These are phyloP conservation scores for Trachelipus rathkii DNA, from an alignment of 1,140 invertebrate genomes.

Conservation along the genomic window DNA sequence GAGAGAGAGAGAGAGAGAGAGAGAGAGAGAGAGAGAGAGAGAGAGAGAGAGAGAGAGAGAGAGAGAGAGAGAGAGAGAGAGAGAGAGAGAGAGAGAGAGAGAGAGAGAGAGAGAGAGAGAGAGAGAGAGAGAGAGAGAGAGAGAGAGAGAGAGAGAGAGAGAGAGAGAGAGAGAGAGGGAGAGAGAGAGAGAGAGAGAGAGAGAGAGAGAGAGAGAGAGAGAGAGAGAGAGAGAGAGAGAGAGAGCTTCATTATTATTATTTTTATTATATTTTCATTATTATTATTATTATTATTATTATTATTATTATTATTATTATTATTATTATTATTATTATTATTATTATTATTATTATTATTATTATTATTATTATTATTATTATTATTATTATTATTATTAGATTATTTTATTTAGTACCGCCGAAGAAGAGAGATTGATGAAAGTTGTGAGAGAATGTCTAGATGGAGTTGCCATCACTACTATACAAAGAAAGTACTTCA, in stretches of 20 bases:
- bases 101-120: background rate
- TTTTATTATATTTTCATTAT: no score
- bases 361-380: no score
- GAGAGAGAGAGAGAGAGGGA: background rate
- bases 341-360: no score
- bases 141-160: background rate
- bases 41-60: conserved; percentile 12
- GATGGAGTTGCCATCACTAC: conserved; percentile 60
- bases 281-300: no score
- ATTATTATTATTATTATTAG: background rate
- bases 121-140: conserved; percentile 9
- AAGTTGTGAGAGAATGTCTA: conserved; percentile 61
- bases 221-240: no score
- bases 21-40: no score
- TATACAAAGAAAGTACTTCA: conserved; percentile 72
- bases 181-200: background rate
- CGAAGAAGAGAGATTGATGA: conserved; percentile 21
- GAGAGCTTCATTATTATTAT: no score
- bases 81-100: conserved; percentile 4
- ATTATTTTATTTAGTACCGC: background rate
- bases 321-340: background rate
- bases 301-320: no score
- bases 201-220: no score
- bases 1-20: conserved; percentile 2
- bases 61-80: background rate